These are phyloP conservation scores for Octomys mimax DNA, from an alignment of 2,797 vertebrate species.

Conservation along the genomic window DNA sequence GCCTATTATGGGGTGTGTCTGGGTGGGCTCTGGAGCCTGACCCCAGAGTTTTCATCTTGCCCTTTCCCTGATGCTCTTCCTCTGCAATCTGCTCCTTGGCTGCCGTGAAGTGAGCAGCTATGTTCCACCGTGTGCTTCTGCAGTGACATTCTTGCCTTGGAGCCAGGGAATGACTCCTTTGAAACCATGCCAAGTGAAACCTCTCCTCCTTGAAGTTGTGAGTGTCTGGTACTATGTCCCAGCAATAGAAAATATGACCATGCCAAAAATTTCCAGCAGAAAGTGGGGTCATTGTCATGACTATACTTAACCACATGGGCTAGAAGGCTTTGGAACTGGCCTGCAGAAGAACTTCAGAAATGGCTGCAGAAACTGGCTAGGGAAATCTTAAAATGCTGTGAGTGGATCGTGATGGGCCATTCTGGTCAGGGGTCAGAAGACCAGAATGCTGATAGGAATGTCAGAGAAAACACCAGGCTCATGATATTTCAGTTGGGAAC, in stretches of 20 bases:
- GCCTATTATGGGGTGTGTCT: background rate
- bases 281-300: background rate
- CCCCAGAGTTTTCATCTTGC: background rate
- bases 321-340: background rate
- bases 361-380: background rate
- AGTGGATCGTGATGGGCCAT: background rate
- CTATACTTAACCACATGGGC: background rate
- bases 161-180: background rate
- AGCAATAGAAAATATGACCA: background rate
- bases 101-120: background rate
- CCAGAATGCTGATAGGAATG: background rate
- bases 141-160: background rate
- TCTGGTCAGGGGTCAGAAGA: background rate
- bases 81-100: background rate
- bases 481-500: background rate
- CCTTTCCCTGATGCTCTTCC: background rate
- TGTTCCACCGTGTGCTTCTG: background rate
- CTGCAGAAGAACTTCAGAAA: background rate
- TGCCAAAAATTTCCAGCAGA: background rate
- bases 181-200: background rate
- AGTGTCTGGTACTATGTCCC: background rate
- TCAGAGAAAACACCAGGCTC: background rate
- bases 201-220: background rate
- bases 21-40: background rate
- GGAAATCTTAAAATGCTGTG: background rate